phyloP scores from a whole-genome alignment of 2,797 vertebrate species.

The Eleutherodactylus coqui region DNA sequence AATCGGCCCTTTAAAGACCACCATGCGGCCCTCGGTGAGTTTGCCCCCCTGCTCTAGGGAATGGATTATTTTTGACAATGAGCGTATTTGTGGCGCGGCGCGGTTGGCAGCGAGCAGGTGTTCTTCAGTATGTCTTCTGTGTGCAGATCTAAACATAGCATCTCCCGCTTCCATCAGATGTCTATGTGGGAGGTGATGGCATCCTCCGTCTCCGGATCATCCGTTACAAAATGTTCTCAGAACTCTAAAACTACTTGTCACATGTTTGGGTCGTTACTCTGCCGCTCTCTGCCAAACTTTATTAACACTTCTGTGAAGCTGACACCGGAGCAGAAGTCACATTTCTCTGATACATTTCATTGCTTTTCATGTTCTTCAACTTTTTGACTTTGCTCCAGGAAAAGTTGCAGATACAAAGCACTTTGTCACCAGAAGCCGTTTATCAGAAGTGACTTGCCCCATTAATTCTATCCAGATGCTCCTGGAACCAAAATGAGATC shows the following conservation, averaged over 20 bases:
- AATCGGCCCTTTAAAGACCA: no score
- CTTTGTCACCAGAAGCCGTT: conserved; percentile 33
- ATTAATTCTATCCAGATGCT: conserved; percentile 50
- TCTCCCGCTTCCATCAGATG: neutral
- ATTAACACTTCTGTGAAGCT: neutral
- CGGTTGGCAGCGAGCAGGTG: conserved; percentile 1
- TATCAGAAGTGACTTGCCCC: conserved; percentile 36
- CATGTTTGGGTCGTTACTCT: neutral
- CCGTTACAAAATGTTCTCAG: conserved; percentile 14
- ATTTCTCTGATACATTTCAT: neutral
- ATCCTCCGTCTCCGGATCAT: neutral
- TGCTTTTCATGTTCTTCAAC: neutral
- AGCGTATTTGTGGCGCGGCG: neutral
- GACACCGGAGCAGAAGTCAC: neutral
- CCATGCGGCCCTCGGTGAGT: no score
- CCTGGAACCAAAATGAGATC: neutral
- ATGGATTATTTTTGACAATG: no score
- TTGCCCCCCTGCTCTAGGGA: no score
- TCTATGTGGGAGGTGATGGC: conserved; percentile 18
- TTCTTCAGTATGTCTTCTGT: neutral
- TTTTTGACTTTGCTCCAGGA: conserved; percentile 26
- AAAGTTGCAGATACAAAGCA: conserved; percentile 16
- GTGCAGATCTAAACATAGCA: conserved; percentile 1
- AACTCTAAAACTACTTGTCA: neutral
- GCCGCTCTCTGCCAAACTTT: conserved; percentile 13